Evolutionary conservation across 2,797 vertebrate species (phyloP).

Genomic region (Protonibea diacanthus): DNA sequence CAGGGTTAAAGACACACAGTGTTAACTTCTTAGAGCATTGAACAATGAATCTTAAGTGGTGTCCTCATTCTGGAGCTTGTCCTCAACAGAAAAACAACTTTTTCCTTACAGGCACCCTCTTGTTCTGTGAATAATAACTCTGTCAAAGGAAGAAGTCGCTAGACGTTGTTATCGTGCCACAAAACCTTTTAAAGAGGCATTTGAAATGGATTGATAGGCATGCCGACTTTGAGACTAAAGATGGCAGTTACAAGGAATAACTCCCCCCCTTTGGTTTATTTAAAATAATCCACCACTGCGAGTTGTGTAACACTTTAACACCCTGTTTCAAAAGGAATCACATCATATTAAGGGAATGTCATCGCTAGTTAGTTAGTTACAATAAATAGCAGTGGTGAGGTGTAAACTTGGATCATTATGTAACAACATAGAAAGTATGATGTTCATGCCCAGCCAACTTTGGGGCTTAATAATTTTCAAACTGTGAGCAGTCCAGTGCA

Average conservation of each 20-base stretch:
- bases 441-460: not conserved
- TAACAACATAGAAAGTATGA: conserved; percentile 21
- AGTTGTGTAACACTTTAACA: not conserved
- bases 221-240: not conserved
- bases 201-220: not conserved
- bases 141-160: not conserved
- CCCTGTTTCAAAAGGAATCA: not conserved
- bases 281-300: too few species aligned
- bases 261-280: not conserved
- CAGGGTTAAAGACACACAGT: not conserved
- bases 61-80: not conserved
- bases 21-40: not conserved
- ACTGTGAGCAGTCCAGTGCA: not conserved
- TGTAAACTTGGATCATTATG: not conserved
- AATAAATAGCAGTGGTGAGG: not conserved
- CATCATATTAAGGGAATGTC: not conserved
- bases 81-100: not conserved
- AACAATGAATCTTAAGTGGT: not conserved
- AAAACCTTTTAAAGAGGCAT: not conserved
- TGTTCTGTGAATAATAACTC: not conserved
- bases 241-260: not conserved
- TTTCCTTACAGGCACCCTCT: not conserved
- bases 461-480: conserved; percentile 6
- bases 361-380: not conserved
- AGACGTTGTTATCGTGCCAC: not conserved